Percentiles rank a stretch among this genome's conserved stretches.
Evolutionary conservation across 2,888 invertebrate genomes (phyloP).

Genomic region (Dendrolimus pini): DNA sequence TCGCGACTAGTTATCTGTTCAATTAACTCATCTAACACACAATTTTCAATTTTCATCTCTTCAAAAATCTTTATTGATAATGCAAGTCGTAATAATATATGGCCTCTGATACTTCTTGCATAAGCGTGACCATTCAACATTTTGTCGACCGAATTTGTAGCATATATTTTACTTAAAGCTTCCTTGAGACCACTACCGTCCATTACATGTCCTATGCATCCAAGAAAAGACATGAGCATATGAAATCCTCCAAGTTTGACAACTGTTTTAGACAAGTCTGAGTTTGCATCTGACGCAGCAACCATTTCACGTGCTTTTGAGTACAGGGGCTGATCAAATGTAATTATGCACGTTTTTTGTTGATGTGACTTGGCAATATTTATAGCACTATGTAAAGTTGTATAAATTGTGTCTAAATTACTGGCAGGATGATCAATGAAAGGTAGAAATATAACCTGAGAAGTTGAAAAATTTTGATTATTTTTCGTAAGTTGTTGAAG

Average conservation of each 20-base stretch:
- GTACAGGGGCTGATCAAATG: conserved; percentile 18
- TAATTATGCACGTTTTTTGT: conserved; percentile 25
- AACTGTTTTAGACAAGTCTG: conserved; percentile 11
- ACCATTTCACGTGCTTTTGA: conserved; percentile 30
- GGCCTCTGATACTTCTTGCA: conserved; percentile 7
- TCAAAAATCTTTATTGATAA: conserved; percentile 16
- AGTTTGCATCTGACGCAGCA: conserved; percentile 15
- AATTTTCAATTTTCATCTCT: conserved; percentile 22
- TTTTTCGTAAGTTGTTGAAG: too few relatives aligned
- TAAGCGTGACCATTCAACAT: conserved; percentile 20
- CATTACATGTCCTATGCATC: conserved; percentile 1
- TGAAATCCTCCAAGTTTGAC: conserved; percentile 30
- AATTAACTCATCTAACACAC: conserved; percentile 22
- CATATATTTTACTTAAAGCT: conserved; percentile 21
- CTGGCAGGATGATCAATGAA: conserved; percentile 33
- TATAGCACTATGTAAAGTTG: conserved; percentile 21
- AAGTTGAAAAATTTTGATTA: neutral
- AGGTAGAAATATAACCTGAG: conserved; percentile 25
- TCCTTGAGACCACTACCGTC: conserved; percentile 10
- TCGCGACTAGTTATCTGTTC: conserved; percentile 19
- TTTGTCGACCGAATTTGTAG: conserved; percentile 22
- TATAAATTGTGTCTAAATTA: conserved; percentile 27
- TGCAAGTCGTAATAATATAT: neutral
- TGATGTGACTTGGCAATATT: conserved; percentile 18
- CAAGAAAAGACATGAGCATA: conserved; percentile 24